Base-by-base conservation (phyloP, 2,113 vertebrate genomes). In the Platichthys stellatus region DNA sequence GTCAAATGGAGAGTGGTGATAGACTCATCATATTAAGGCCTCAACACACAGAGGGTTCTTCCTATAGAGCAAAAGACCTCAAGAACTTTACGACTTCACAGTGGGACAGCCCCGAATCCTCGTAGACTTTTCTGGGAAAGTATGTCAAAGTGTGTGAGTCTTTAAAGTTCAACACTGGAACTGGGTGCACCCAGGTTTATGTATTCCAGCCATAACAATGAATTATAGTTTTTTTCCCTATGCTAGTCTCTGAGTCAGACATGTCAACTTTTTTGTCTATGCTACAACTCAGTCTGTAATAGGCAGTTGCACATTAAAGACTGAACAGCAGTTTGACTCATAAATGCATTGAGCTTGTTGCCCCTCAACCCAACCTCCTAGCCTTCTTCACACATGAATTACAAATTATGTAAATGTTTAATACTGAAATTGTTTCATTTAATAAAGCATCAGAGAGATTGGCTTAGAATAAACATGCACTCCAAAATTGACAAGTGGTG, bases 381-480 rank as follows among this genome's bases (percentile, higher is more conserved):
- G 4, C 11, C 23, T 60, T 21, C 18, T n/a, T 18, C 4, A 26
- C 8, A 45, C 12, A 35, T 57, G 4, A 45, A 2, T 23, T 31
- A 31, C 31, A 31, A 24, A 24, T 24, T 24, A 24, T 24, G 24
- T 24, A 13, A 49, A 61, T 21, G 12, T 11, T 40, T 63, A 38
- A 43, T 40, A 56, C 67, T 20, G 20, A 65, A 72, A 74, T 68
- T 49, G 47, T 26, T n/a, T 15, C 9, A 57, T 35, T 72, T n/a
- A 23, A 38, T 70, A 53, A 26, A 24, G 26, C 20, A 45, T 23
- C 62, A 63, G 64, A 72, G 57, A 66, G 20, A 26, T 14, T 20
- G 64, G 47, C 65, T 77, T 77, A 81, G 54, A 86, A 86, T 85
- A 83, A 81, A 74, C 51, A 60, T 24, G 13, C 63, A n/a, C 56